Conservation (phyloP, 64 coral and sea anemone species). For the Astreopora myriophthalma region DNA sequence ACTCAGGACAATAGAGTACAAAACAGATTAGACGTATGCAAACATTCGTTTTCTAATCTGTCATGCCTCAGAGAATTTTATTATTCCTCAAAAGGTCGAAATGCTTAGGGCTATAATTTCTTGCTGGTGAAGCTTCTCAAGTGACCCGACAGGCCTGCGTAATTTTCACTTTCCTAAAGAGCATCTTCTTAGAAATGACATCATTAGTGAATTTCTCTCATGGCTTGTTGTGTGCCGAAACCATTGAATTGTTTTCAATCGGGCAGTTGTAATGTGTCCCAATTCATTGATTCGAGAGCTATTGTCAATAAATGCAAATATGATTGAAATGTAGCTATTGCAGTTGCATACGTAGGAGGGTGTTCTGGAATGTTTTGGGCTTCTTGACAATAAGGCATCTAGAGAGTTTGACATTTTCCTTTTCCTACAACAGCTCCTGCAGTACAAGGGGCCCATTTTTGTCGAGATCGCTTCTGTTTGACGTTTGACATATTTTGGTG, state of each 20-base stretch:
- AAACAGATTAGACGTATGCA: conserved; percentile 51
- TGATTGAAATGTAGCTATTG: conserved; percentile 14
- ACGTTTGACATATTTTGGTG: not conserved
- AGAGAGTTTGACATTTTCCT: not conserved
- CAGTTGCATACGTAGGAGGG: conserved; percentile 7
- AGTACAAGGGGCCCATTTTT: not conserved
- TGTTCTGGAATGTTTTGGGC: conserved; percentile 11
- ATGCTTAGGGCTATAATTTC: not conserved
- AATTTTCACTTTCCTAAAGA: not conserved
- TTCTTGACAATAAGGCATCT: not conserved
- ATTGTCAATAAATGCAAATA: conserved; percentile 59
- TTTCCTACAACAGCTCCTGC: not conserved
- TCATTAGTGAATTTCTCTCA: conserved; percentile 3
- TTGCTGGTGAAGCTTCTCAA: not conserved
- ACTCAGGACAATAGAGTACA: conserved; percentile 8
- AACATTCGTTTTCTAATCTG: conserved; percentile 43
- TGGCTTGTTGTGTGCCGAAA: not conserved
- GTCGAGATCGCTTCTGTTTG: not conserved
- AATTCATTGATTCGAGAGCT: conserved; percentile 44
- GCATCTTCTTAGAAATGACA: not conserved
- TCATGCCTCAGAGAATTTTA: conserved; percentile 31
- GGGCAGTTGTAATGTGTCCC: not conserved
- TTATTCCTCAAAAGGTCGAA: not conserved
- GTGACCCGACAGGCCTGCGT: not conserved
- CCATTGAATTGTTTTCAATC: conserved; percentile 32